A percentile compares a stretch with the other conserved stretches of the same genome.
Conservation (phyloP, 1,140 invertebrate genomes). For the Goniozus legneri region DNA sequence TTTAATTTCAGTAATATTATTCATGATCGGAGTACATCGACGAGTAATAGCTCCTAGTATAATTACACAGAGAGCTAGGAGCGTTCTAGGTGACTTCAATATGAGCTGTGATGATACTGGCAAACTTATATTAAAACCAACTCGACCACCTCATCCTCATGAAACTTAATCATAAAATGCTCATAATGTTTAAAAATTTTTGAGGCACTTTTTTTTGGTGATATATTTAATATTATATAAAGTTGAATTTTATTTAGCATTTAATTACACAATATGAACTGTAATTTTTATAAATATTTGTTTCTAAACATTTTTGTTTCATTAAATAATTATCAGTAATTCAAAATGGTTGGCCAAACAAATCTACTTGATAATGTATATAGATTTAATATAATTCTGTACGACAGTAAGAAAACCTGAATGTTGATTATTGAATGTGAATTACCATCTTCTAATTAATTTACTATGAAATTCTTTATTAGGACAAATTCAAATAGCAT, state of each 20-base stretch:
- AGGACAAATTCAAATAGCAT: no score
- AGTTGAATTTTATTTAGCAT: neutral
- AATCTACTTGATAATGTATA: no score
- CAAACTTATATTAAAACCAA: slow-evolving; percentile 82
- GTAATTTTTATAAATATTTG: no score
- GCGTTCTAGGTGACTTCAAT: slow-evolving; percentile 90
- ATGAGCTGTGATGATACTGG: slow-evolving; percentile 98
- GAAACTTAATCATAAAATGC: slow-evolving; percentile 34
- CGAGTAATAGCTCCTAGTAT: slow-evolving; percentile 95
- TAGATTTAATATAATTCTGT: no score
- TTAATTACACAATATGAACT: no score
- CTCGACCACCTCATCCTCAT: slow-evolving; percentile 46
- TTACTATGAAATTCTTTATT: no score
- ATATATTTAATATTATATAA: slow-evolving; percentile 1
- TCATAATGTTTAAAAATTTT: neutral
- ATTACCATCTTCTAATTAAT: no score
- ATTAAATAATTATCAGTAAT: no score
- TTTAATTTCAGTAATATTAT: slow-evolving; percentile 73
- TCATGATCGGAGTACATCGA: slow-evolving; percentile 89
- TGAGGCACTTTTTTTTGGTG: neutral
- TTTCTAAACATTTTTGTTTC: no score
- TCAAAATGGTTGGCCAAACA: no score
- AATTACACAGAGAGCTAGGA: slow-evolving; percentile 84
- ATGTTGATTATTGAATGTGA: no score
- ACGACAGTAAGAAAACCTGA: no score